These are phyloP conservation scores for Schizopygopsis pylzovi DNA, from an alignment of 2,797 vertebrate genomes.

Conservation along the genomic window DNA sequence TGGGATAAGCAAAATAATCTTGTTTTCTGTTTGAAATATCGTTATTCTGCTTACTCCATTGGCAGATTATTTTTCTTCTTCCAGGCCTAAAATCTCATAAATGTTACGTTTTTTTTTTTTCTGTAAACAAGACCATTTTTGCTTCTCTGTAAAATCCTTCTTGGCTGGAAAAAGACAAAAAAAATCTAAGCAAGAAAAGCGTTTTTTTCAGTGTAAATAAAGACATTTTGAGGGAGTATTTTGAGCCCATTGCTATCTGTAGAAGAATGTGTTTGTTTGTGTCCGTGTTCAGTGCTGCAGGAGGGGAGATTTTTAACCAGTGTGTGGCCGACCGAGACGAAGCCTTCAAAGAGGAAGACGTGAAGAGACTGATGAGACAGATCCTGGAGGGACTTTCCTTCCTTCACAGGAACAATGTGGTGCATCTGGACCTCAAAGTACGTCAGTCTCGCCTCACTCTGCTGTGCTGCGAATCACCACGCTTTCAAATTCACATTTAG, in stretches of 20 bases:
- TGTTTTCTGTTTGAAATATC: no score
- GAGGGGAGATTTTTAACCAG: constrained; percentile 92
- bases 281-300: constrained; percentile 81
- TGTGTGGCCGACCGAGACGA: constrained; percentile 90
- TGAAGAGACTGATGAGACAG: constrained; percentile 90
- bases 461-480: no score
- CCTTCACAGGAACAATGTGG: constrained; percentile 85
- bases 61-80: no score
- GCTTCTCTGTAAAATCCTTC: no score
- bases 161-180: no score
- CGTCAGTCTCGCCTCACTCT: background rate
- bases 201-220: no score
- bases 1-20: no score
- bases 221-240: background rate
- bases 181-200: no score
- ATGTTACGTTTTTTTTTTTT: no score
- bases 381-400: constrained; percentile 90
- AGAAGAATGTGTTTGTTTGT: constrained; percentile 26
- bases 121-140: no score
- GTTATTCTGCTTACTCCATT: no score
- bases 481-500: background rate
- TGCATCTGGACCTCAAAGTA: constrained; percentile 93
- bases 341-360: constrained; percentile 87
- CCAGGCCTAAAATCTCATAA: no score
- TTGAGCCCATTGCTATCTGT: background rate